Percentiles rank a stretch among this genome's conserved stretches.
phyloP scores from a whole-genome alignment of 2,113 vertebrate genomes.

The Raja brachyura region DNA sequence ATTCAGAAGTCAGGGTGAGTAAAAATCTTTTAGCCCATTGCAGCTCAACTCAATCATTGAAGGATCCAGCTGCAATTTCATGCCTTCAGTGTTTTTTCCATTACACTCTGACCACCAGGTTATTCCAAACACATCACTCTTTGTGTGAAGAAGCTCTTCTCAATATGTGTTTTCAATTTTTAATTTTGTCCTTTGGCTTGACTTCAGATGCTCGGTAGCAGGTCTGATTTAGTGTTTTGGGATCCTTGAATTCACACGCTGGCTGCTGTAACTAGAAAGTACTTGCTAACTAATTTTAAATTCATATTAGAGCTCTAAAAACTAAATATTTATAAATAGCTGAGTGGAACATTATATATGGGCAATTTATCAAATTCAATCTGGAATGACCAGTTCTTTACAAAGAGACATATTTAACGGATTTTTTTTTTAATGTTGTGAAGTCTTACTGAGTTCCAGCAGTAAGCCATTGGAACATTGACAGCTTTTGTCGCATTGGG shows the following conservation, averaged over 20 bases:
- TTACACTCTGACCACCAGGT: neutral
- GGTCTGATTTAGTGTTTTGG: neutral
- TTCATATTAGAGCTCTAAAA: neutral
- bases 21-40: neutral
- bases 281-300: neutral
- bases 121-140: slow-evolving; percentile 3
- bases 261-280: neutral
- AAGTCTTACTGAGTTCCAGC: neutral
- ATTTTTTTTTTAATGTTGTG: neutral
- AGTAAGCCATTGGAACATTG: neutral
- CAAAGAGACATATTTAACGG: neutral
- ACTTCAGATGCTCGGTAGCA: neutral
- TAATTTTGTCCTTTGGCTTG: slow-evolving; percentile 23
- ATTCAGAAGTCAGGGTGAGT: neutral
- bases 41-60: neutral
- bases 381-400: neutral
- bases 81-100: neutral
- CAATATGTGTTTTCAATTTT: neutral
- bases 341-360: neutral
- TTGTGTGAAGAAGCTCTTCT: neutral
- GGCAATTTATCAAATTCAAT: neutral
- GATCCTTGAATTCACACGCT: neutral
- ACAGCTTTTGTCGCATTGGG: neutral
- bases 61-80: slow-evolving; percentile 7
- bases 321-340: neutral